Base-by-base conservation (phyloP, 2,797 vertebrate species). In the Coccyzus lansbergi region DNA sequence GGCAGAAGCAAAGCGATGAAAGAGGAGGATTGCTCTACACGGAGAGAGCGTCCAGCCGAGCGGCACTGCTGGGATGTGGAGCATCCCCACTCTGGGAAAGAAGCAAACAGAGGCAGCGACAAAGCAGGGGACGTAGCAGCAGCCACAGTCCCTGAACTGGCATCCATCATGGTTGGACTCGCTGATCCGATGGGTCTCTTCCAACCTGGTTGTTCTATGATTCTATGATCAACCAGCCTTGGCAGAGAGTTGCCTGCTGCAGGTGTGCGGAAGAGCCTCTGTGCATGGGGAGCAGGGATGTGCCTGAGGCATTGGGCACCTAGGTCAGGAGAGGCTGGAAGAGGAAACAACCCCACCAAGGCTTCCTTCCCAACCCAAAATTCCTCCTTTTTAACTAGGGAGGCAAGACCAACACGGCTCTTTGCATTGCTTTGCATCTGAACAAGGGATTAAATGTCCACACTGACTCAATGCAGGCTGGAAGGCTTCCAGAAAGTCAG, bases 401-500 rank as follows among this genome's bases (percentile, higher is more conserved):
- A 92, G 76, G 51, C 76, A 28, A 75, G 74, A 55, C 46, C 88
- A 85, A 14, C 76, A 29, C 4, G 59, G 80, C 40, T 88, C 82
- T 83, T 90, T 64, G 69, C 93, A 76, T 88, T 11, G 29, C 84
- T 93, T 79, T 83, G 93, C 83, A 91, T 93, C 81, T 29, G 55
- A 93, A 87, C 81, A 55, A 89, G 86, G 91, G 94, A 95, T 94
- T 95, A 95, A 74, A 58, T 3, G 4, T 88, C 67, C 74, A 31
- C 10, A 3, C 81, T 70, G 91, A 72, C 83, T 80, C 81, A 62
- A 25, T 40, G 85, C 67, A 13, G 15, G 2, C 95, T 96, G 89
- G 95, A 92, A 91, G 13, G 11, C 68, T 84, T 94, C 95, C 92
- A 96, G 90, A 55, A 91, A 95, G 90, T 88, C 95, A 87, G 94